Evolutionary conservation across 2,113 vertebrate genomes (phyloP).

Genomic region (Sterrhoptilus dennistouni): DNA sequence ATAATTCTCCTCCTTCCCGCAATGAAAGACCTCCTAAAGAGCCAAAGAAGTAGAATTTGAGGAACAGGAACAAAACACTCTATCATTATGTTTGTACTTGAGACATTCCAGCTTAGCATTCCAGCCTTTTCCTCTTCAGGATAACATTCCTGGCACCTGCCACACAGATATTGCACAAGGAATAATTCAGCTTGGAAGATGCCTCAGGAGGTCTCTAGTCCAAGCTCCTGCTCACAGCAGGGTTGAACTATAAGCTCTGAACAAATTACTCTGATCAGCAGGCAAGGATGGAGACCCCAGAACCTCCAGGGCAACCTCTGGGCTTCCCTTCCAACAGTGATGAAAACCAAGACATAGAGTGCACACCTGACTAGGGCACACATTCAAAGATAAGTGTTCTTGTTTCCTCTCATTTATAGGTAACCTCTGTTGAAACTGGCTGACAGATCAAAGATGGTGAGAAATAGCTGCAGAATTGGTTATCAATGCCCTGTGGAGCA

Average conservation of each 20-base stretch:
- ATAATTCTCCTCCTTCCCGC: neutral
- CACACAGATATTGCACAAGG: neutral
- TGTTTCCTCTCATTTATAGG: neutral
- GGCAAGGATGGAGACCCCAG: neutral
- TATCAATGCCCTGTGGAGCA: neutral
- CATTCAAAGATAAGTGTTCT: neutral
- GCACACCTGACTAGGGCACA: rapidly evolving
- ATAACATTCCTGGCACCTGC: neutral
- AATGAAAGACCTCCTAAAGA: neutral
- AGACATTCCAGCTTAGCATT: neutral
- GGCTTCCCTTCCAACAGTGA: neutral
- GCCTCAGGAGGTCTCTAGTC: neutral
- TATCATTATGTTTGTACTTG: neutral
- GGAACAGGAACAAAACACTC: neutral
- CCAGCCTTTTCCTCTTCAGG: neutral
- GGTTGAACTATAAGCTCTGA: neutral
- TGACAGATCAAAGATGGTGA: neutral
- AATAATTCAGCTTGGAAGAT: neutral
- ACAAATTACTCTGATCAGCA: neutral
- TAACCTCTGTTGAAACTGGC: neutral
- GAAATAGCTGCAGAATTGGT: neutral
- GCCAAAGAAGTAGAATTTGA: neutral
- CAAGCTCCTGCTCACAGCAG: neutral
- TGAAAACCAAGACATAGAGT: neutral
- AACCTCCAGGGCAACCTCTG: neutral